phyloP scores from a whole-genome alignment of 2,888 invertebrate species.

The Stenurella melanura region DNA sequence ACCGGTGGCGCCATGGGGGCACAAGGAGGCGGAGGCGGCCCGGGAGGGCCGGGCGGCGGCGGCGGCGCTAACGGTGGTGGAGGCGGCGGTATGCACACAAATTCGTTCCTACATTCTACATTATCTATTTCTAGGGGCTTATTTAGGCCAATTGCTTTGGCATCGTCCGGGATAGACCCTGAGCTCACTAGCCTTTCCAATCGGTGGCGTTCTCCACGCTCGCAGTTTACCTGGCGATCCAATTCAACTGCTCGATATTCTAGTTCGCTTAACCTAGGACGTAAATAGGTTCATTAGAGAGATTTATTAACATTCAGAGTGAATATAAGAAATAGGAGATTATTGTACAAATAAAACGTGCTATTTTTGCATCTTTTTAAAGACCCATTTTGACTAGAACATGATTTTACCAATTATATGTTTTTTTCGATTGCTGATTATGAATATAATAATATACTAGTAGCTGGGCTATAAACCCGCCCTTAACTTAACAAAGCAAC shows the following conservation, averaged over 20 bases:
- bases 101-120: slow-evolving; percentile 58
- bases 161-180: slow-evolving; percentile 95
- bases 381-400: no score
- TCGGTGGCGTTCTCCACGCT: slow-evolving; percentile 87
- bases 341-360: no score
- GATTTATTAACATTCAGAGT: neutral
- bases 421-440: no score
- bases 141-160: slow-evolving; percentile 81
- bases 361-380: no score
- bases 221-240: slow-evolving; percentile 81
- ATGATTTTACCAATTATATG: no score
- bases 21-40: slow-evolving; percentile 78
- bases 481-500: no score
- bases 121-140: slow-evolving; percentile 62
- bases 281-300: neutral
- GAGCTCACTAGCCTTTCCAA: slow-evolving; percentile 91
- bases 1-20: slow-evolving; percentile 79
- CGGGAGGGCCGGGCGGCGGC: slow-evolving; percentile 77
- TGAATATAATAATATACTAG: no score
- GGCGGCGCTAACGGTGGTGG: slow-evolving; percentile 72
- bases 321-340: no score
- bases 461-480: no score
- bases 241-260: slow-evolving; percentile 75
- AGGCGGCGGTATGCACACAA: slow-evolving; percentile 68
- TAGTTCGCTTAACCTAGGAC: slow-evolving; percentile 73